These are phyloP conservation scores for Chamaea fasciata DNA, from an alignment of 2,113 vertebrate genomes.

Conservation along the genomic window DNA sequence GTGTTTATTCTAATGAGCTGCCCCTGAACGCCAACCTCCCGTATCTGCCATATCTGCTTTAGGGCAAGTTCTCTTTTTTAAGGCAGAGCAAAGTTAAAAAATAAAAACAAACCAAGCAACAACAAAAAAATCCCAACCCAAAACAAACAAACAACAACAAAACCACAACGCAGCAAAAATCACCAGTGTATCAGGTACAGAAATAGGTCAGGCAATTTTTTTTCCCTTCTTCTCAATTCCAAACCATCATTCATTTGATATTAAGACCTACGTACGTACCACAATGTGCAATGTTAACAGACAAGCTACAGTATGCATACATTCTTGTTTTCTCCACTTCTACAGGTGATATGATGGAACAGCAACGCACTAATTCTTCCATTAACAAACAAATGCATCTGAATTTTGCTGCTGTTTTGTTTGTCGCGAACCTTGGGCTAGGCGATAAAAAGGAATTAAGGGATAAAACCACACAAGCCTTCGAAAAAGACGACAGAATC, in stretches of 20 bases:
- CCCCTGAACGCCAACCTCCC: neutral
- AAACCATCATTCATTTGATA: neutral
- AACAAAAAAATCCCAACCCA: neutral
- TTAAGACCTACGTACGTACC: accelerated
- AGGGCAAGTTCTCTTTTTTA: neutral
- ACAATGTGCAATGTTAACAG: neutral
- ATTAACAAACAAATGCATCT: neutral
- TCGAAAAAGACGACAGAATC: neutral
- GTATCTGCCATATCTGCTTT: neutral
- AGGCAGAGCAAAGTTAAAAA: neutral
- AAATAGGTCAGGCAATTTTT: neutral
- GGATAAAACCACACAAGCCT: neutral
- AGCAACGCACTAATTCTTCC: neutral
- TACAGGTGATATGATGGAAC: neutral
- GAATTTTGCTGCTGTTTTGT: neutral
- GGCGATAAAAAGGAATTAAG: neutral
- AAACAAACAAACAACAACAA: neutral
- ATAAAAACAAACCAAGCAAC: neutral
- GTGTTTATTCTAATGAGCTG: neutral
- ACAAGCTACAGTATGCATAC: neutral
- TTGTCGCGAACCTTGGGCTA: neutral
- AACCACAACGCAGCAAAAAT: neutral
- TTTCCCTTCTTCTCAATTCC: neutral
- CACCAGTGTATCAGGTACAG: neutral
- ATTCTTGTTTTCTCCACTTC: neutral